Base-by-base conservation (phyloP, 2,797 vertebrate genomes). In the Muscicapa striata region DNA sequence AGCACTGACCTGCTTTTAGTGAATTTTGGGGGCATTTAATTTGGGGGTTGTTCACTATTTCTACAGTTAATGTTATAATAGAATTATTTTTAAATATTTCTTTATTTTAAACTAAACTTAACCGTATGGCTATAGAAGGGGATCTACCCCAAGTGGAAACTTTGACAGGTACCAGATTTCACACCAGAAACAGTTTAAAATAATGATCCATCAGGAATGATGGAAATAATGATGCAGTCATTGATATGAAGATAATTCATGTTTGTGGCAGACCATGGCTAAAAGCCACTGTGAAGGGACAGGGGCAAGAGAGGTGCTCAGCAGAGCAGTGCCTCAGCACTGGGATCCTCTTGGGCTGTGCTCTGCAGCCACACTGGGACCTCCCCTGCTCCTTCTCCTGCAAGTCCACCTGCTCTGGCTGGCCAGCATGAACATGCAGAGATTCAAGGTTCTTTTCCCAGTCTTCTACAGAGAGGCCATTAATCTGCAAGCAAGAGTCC, bases 281-380 rank as follows among this genome's bases (percentile, higher is more conserved):
- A 4, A 26, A 46, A 84, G 58, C 41, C 38, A 21, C 5, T 84
- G 0, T 16, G 41, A 46, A 36, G 10, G 10, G 18, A 81, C 59
- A 38, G 29, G 36, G 32, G 6, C 26, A 40, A 48, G 51, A 41
- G 54, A 74, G 15, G 30, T 11, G 19, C 61, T 72, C 10, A 26
- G 51, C 30, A 72, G 18, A 87, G 61, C 5, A 4, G 22, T 8
- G n/a, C 40, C 70, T 67, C 27, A n/a, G 52, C 41, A 36, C 38
- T 0, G 0, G 11, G 13, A 14, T 32, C 21, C 55, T 26, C 17
- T 22, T 32, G n/a, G 21, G 12, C 38, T 49, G 22, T 34, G 32
- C 38, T 38, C 80, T 38, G 64, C 13, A 18, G 52, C 80, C 75
- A n/a, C 34, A 0, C 29, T 17, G 51, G 24, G 19, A 48, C 46